Conservation (phyloP, 1,140 invertebrate genomes). For the Anastrepha obliqua region DNA sequence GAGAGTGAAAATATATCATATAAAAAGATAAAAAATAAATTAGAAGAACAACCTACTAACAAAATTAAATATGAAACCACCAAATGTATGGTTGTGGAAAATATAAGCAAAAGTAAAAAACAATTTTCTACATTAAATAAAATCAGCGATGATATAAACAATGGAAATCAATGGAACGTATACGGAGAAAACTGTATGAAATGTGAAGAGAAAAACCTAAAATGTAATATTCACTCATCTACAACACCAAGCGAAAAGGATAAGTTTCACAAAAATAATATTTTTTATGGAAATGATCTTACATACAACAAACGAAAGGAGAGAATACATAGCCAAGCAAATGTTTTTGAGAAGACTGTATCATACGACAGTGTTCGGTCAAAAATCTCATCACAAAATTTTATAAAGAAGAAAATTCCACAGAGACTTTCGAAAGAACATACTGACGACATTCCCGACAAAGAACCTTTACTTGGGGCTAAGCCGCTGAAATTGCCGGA, state of each 20-base stretch:
- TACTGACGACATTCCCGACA: slow-evolving; percentile 64
- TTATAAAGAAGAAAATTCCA: slow-evolving; percentile 51
- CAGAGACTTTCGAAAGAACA: slow-evolving; percentile 56
- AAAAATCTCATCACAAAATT: slow-evolving; percentile 59
- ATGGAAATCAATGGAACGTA: slow-evolving; percentile 21
- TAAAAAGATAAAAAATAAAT: slow-evolving; percentile 53
- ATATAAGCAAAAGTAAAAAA: slow-evolving; percentile 29
- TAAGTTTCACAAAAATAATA: slow-evolving; percentile 37
- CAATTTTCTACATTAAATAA: slow-evolving; percentile 30
- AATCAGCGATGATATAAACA: slow-evolving; percentile 5
- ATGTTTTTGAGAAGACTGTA: slow-evolving; percentile 46
- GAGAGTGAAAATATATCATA: slow-evolving; percentile 54
- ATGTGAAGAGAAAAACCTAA: slow-evolving; percentile 26
- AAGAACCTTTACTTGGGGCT: slow-evolving; percentile 63
- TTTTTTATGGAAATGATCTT: slow-evolving; percentile 54
- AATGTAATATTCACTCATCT: slow-evolving; percentile 17
- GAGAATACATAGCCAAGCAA: slow-evolving; percentile 23
- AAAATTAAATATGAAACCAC: not conserved
- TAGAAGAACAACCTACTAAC: not conserved
- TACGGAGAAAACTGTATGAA: slow-evolving; percentile 19
- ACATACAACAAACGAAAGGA: slow-evolving; percentile 43
- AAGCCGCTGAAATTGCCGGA: slow-evolving; percentile 62
- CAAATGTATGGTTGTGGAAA: slow-evolving; percentile 30
- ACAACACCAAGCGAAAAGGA: slow-evolving; percentile 20
- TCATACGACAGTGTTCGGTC: slow-evolving; percentile 52